Percentiles rank a stretch among this genome's conserved stretches.
Evolutionary conservation across 2,113 vertebrate species (phyloP).

Genomic region (Ctenodactylus gundi): DNA sequence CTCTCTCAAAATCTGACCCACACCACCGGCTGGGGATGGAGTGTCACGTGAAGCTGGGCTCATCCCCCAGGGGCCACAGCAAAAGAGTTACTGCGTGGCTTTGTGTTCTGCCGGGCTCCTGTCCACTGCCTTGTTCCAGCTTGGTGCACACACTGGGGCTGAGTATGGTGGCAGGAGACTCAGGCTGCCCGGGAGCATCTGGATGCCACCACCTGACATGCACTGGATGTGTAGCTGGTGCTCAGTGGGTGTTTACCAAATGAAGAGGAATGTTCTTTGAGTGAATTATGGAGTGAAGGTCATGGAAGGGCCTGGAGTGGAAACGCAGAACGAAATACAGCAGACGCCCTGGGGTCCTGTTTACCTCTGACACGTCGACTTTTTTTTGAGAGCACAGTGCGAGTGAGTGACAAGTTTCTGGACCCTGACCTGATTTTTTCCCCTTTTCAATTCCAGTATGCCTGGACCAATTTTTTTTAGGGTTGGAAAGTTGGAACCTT

Average conservation of each 20-base stretch:
- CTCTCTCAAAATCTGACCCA: too few species aligned
- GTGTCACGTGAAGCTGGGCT: too few species aligned
- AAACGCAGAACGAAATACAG: not conserved
- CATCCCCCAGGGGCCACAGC: too few species aligned
- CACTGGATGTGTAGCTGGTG: not conserved
- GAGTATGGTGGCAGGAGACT: not conserved
- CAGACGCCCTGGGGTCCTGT: not conserved
- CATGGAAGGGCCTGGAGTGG: not conserved
- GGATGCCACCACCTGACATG: not conserved
- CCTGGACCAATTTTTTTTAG: slow-evolving; percentile 16
- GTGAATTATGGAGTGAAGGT: not conserved
- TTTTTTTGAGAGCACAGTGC: not conserved
- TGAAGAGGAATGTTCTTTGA: not conserved
- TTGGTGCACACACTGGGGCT: too few species aligned
- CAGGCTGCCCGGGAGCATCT: not conserved
- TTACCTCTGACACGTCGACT: not conserved
- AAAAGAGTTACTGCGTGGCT: too few species aligned
- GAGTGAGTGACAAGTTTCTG: not conserved
- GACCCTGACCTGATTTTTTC: not conserved
- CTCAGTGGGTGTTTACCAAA: not conserved
- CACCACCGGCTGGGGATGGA: too few species aligned
- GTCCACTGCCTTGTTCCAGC: too few species aligned
- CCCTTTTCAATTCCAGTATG: not conserved
- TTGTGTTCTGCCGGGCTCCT: too few species aligned
- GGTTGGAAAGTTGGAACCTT: slow-evolving; percentile 45